Conservation (phyloP, 2,113 vertebrate species). For the Cricetomys ansorgei region DNA sequence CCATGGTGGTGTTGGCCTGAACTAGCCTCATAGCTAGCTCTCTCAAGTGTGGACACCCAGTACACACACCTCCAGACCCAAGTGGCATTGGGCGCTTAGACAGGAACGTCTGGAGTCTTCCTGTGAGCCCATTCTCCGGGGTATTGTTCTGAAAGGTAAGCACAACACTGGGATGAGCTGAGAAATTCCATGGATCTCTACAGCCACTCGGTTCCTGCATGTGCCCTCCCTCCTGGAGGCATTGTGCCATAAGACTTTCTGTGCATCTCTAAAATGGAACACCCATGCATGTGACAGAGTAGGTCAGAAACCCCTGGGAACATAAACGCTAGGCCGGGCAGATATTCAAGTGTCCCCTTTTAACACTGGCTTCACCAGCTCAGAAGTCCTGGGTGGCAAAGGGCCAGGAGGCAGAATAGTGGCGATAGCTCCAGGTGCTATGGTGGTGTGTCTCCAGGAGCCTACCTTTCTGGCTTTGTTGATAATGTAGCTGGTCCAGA, state of each 20-base stretch:
- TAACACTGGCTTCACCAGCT: neutral
- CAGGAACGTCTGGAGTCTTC: constrained; percentile 93
- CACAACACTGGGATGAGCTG: neutral
- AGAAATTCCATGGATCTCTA: neutral
- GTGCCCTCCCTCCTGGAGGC: fast-evolving
- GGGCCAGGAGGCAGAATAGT: neutral
- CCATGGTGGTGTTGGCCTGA: fast-evolving
- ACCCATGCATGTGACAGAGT: neutral
- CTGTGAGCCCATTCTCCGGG: constrained; percentile 82
- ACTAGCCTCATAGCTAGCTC: fast-evolving
- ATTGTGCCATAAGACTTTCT: neutral
- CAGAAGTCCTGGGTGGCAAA: neutral
- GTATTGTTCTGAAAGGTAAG: constrained; percentile 68
- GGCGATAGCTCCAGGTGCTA: neutral
- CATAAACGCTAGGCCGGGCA: neutral
- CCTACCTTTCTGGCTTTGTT: constrained; percentile 87
- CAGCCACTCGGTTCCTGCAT: fast-evolving
- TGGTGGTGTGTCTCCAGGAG: fast-evolving
- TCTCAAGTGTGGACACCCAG: fast-evolving
- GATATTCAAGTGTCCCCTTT: neutral
- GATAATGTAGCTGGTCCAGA: constrained; percentile 96
- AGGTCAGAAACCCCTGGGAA: neutral
- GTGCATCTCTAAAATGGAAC: neutral
- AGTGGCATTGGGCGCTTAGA: constrained; percentile 89
- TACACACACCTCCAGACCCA: constrained; percentile 87